These are phyloP conservation scores for Kuschelorhynchus macadamiae DNA, from an alignment of 2,888 invertebrate genomes.

Conservation along the genomic window DNA sequence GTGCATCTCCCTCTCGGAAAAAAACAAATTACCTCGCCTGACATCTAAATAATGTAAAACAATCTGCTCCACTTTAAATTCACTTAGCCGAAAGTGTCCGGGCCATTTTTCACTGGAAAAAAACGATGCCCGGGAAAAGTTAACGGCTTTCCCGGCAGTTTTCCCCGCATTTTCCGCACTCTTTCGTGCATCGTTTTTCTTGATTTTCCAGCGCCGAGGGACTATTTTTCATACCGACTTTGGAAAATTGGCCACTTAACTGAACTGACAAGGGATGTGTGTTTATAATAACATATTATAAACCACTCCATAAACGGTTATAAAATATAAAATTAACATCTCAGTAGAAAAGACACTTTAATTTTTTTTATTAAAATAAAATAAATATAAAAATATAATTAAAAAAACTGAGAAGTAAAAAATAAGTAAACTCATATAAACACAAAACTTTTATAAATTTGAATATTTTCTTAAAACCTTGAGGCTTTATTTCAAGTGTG, in stretches of 20 bases:
- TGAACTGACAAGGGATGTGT: background rate
- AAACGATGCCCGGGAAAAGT: conserved; percentile 38
- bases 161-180: conserved; percentile 45
- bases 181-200: conserved; percentile 47
- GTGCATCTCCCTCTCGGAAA: conserved; percentile 19
- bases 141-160: conserved; percentile 38
- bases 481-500: no score
- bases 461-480: no score
- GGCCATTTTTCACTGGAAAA: conserved; percentile 63
- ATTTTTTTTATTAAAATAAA: no score
- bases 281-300: no score
- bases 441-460: no score
- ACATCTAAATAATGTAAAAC: conserved; percentile 62
- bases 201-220: conserved; percentile 37
- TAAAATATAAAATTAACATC: no score
- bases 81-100: conserved; percentile 66
- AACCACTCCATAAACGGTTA: no score
- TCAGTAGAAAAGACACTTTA: no score
- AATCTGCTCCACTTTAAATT: conserved; percentile 67
- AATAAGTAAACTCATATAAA: no score
- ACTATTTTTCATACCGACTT: conserved; percentile 41
- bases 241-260: conserved; percentile 36
- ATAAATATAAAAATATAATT: no score
- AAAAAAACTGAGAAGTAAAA: no score
- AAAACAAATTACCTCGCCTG: conserved; percentile 50